Base-by-base conservation (phyloP, 1,140 invertebrate genomes). In the Penaeus vannamei region DNA sequence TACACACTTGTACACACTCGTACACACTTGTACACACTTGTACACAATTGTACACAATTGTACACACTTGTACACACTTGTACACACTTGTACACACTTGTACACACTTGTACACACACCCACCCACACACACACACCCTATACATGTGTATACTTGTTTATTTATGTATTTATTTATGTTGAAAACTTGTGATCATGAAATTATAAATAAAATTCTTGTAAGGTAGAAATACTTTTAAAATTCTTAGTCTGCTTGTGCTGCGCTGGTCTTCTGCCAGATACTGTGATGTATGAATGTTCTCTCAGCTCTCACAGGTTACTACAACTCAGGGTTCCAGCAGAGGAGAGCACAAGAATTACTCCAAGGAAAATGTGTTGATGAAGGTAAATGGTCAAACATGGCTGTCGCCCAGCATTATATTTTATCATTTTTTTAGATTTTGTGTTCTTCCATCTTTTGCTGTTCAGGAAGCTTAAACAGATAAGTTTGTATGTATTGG, bases 281-380 rank as follows among this genome's bases (percentile, higher is more conserved):
- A 60, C 84, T 85, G 86, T 87, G 86, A 87, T 82, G 79, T 79
- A 87, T 82, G 79, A 53, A 87, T 83, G 86, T 87, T 69, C 79
- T 87, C 83, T 87, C 86, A 87, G 86, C 86, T 87, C 61, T 87
- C 86, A 82, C 79, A 87, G 86, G 86, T 87, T 60, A 87, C 86
- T 82, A 72, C 77, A 66, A 53, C 77, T 87, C 85, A 87, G 79
- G 86, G 86, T 64, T 66, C 60, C 79, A 82, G 62, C 61, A 81
- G 72, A 64, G 36, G 46, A 53, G 79, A 81, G 36, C 61, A 22
- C 86, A 87, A 60, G 36, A 87, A 29, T 59, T 87, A 79, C 69
- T 23, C 86, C 79, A 87, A 80, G 86, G 86, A 87, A 53, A 53
- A 53, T 66, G 80, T 87, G 79, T 69, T 87, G 23, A 66, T 82